Percentiles rank a stretch among this genome's conserved stretches.
phyloP scores from a whole-genome alignment of 2,888 invertebrate genomes.

The Oligia latruncula region DNA sequence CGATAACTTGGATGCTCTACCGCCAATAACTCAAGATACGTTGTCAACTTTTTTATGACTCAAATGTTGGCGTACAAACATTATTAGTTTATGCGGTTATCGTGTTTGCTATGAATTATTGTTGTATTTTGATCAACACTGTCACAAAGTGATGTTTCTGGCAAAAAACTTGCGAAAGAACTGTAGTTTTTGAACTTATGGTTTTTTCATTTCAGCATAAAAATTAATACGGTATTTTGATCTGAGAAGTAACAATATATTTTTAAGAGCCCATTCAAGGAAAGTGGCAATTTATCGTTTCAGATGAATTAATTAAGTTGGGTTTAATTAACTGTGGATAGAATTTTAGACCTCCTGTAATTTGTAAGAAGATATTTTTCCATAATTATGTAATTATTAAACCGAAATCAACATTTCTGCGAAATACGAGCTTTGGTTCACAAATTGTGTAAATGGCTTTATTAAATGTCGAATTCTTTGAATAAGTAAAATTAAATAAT shows the following conservation, averaged over 20 bases:
- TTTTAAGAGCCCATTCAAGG: conserved; percentile 8
- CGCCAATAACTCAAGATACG: conserved; percentile 84
- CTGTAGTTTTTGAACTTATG: conserved; percentile 33
- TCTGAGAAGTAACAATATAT: conserved; percentile 15
- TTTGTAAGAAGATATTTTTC: conserved; percentile 34
- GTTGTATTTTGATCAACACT: conserved; percentile 77
- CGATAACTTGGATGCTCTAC: conserved; percentile 57
- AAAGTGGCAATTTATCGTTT: conserved; percentile 24
- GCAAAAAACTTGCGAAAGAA: conserved; percentile 63
- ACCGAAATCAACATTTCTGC: conserved; percentile 8
- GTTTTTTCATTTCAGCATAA: conserved; percentile 5
- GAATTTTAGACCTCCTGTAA: conserved; percentile 18
- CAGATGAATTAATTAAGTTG: conserved; percentile 36
- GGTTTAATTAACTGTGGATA: conserved; percentile 29
- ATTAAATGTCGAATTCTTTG: conserved; percentile 10
- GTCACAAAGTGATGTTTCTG: conserved; percentile 65
- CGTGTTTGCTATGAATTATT: conserved; percentile 77
- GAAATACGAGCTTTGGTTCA: neutral
- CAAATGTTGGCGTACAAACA: conserved; percentile 75
- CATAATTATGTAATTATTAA: conserved; percentile 25
- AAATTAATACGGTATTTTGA: conserved; percentile 10
- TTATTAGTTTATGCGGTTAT: conserved; percentile 79
- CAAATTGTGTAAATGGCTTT: conserved; percentile 9
- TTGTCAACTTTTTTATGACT: conserved; percentile 84
- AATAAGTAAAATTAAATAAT: conserved; percentile 8